These are phyloP conservation scores for Orbicella faveolata DNA, from an alignment of 64 coral and sea anemone species.

Conservation along the genomic window DNA sequence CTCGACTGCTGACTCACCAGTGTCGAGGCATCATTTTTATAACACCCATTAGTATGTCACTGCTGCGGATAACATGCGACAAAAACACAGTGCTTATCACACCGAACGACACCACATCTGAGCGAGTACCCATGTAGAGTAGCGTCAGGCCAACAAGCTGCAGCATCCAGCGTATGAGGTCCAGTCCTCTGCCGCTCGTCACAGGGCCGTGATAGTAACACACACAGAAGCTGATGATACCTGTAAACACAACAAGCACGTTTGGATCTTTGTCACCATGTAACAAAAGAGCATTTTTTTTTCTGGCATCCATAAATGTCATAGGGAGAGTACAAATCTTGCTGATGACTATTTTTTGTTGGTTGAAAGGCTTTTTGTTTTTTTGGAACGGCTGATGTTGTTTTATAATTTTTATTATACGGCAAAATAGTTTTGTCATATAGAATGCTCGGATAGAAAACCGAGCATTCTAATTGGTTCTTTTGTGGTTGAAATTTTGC, in stretches of 20 bases:
- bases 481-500: too few species aligned
- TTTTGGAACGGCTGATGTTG: too few species aligned
- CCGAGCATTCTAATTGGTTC: too few species aligned
- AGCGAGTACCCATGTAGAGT: conserved; percentile 68
- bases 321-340: too few species aligned
- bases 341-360: too few species aligned
- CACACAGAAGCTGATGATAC: conserved; percentile 72
- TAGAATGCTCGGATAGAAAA: too few species aligned
- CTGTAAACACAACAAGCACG: conserved; percentile 11
- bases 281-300: too few species aligned
- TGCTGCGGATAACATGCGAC: conserved; percentile 25
- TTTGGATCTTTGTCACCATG: too few species aligned
- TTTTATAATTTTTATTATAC: too few species aligned
- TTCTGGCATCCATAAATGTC: too few species aligned
- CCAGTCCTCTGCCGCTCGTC: conserved; percentile 68
- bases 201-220: conserved; percentile 92
- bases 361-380: too few species aligned
- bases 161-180: conserved; percentile 86
- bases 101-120: conserved; percentile 73
- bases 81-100: conserved; percentile 50
- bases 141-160: conserved; percentile 57
- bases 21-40: conserved; percentile 14
- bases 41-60: conserved; percentile 33
- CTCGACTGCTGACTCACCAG: conserved; percentile 2
- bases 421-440: too few species aligned